A percentile compares a stretch with the other conserved stretches of the same genome.
phyloP scores from a whole-genome alignment of 1,140 invertebrate genomes.

The Monomorium pharaonis region DNA sequence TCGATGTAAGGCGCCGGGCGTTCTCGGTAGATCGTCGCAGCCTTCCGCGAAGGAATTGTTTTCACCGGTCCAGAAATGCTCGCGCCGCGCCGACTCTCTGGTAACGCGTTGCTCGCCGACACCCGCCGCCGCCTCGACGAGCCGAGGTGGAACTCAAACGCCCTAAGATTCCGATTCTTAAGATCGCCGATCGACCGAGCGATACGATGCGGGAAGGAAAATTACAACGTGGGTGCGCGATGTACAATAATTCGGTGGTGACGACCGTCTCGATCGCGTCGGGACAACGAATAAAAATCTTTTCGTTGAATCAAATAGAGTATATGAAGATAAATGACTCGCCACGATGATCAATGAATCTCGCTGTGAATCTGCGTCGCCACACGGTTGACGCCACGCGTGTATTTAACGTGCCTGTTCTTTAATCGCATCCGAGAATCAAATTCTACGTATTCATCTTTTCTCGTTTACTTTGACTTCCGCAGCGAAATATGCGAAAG shows the following conservation, averaged over 20 bases:
- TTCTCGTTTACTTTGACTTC: background rate
- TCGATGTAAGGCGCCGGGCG: slow-evolving; percentile 22
- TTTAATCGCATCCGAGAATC: background rate
- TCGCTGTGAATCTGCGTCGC: background rate
- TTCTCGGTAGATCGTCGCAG: slow-evolving; percentile 31
- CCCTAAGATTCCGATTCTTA: background rate
- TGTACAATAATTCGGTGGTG: background rate
- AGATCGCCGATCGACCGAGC: background rate
- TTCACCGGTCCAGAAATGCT: slow-evolving; percentile 33
- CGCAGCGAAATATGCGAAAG: background rate
- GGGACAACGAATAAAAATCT: slow-evolving; percentile 33
- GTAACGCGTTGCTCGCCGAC: background rate
- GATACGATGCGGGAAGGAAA: background rate
- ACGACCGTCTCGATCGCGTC: background rate
- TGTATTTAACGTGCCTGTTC: background rate
- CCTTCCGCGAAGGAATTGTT: slow-evolving; percentile 42
- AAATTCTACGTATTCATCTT: background rate
- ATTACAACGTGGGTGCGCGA: background rate
- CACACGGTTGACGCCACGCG: background rate
- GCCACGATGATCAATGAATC: slow-evolving; percentile 45
- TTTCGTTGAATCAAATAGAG: slow-evolving; percentile 24
- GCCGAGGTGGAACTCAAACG: background rate
- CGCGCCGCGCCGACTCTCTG: slow-evolving; percentile 5
- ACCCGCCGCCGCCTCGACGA: background rate
- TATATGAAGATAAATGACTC: slow-evolving; percentile 40